Base-by-base conservation (phyloP, 1,140 invertebrate genomes). In the Scaptomyza graminum region DNA sequence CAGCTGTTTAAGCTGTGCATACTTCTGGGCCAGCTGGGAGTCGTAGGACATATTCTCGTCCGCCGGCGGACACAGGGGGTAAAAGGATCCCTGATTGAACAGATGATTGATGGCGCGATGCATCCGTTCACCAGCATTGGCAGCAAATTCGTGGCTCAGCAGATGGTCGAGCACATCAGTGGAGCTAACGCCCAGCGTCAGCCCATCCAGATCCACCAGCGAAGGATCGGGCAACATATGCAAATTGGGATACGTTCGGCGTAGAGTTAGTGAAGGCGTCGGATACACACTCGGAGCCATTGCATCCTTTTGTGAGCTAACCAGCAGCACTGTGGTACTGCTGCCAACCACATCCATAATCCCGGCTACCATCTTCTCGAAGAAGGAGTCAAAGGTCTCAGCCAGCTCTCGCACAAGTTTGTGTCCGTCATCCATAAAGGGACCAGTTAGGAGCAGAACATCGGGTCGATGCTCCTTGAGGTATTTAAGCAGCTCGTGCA, bases 101-200 rank as follows among this genome's bases (percentile, higher is more conserved):
- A 98, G 82, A 90, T 98, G 96, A 43, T 94, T 93, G 18, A 95
- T 94, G 18, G 96, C 83, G 11, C 96, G 94, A 39, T 94, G 93
- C 59, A 97, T 91, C 70, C 96, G 94, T 82, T 97, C 96, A 69
- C 92, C 90, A 5, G 78, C 91, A 69, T 90, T 91, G 2, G 74
- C 90, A 9, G 94, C 93, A 74, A 97, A 94, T 93, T 98, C 97
- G 81, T 96, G 94, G 70, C 94, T 94, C 25, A 95, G 94, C 9
- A 98, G 88, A 90, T 97, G 96, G 92, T 96, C 95, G 1, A 98
- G 87, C 47, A 96, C 93, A 92, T 99, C 97, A 0, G 95, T 95
- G 12, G 97, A 95, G 2, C 96, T 98, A 1, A 96, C 91, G 3
- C 95, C 96, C 79, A 98, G 92, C 8, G 95, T 92, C 0, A 98